phyloP scores from a whole-genome alignment of 1,140 invertebrate genomes.

The Microplitis mediator region DNA sequence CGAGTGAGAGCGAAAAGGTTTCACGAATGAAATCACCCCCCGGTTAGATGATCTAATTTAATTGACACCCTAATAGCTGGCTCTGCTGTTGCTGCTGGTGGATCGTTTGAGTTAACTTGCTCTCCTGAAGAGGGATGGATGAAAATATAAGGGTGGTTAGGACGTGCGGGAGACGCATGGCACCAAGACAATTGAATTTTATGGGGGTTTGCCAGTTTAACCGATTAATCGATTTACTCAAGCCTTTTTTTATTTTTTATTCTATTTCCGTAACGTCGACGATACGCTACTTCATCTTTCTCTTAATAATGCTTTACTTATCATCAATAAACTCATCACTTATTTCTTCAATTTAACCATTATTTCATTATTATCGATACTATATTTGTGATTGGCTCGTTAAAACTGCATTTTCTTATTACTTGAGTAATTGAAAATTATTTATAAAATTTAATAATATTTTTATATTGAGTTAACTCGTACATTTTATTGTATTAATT shows the following conservation, averaged over 20 bases:
- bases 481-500: background rate
- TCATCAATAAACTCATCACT: background rate
- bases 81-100: conserved; percentile 30
- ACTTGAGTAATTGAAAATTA: background rate
- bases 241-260: conserved; percentile 37
- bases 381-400: background rate
- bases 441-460: background rate
- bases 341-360: background rate
- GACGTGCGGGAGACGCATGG: conserved; percentile 46
- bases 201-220: conserved; percentile 60
- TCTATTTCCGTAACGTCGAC: background rate
- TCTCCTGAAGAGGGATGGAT: conserved; percentile 38
- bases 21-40: conserved; percentile 5
- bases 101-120: conserved; percentile 32
- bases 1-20: background rate
- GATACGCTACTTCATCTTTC: background rate
- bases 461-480: background rate
- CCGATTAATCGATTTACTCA: conserved; percentile 60
- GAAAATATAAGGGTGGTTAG: conserved; percentile 59
- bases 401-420: no score
- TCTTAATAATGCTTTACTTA: background rate
- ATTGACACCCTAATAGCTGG: conserved; percentile 57
- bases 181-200: conserved; percentile 62
- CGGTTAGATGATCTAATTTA: conserved; percentile 48
- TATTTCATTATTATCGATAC: background rate